A percentile compares a stretch with the other conserved stretches of the same genome.
Evolutionary conservation across 2,888 invertebrate genomes (phyloP).

Genomic region (Ormyrus pomaceus): DNA sequence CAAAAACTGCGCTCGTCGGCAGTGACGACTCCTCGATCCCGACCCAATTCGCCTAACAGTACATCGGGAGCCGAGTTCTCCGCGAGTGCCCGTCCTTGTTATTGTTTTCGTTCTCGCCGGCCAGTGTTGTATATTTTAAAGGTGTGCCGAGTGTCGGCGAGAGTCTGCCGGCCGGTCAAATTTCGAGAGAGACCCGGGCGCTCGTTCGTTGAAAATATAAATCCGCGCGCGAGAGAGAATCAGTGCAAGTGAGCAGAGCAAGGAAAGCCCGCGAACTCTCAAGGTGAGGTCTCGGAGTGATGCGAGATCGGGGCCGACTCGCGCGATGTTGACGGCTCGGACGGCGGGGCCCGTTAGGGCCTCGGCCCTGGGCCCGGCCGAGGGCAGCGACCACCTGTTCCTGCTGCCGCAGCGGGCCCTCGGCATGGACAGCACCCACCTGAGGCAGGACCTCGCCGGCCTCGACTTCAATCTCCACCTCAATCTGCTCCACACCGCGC

Average conservation of each 20-base stretch:
- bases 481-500: slow-evolving; percentile 77
- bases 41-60: too few species aligned
- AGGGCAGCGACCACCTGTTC: slow-evolving; percentile 78
- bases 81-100: too few species aligned
- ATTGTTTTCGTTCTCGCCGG: too few species aligned
- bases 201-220: background rate
- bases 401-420: slow-evolving; percentile 78
- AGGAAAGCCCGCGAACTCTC: too few species aligned
- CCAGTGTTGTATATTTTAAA: too few species aligned
- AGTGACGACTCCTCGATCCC: too few species aligned
- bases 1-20: too few species aligned
- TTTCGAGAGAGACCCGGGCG: too few species aligned
- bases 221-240: background rate
- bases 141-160: too few species aligned
- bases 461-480: slow-evolving; percentile 77
- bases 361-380: slow-evolving; percentile 75
- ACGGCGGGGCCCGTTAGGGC: slow-evolving; percentile 71
- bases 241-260: too few species aligned
- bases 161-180: too few species aligned
- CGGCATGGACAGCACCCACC: slow-evolving; percentile 77
- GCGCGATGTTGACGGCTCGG: slow-evolving; percentile 71
- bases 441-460: slow-evolving; percentile 78
- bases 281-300: slow-evolving; percentile 13
- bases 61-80: too few species aligned
- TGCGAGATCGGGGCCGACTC: slow-evolving; percentile 49